Evolutionary conservation across 2,888 invertebrate genomes (phyloP).

Genomic region (Ommatoiulus sabulosus): DNA sequence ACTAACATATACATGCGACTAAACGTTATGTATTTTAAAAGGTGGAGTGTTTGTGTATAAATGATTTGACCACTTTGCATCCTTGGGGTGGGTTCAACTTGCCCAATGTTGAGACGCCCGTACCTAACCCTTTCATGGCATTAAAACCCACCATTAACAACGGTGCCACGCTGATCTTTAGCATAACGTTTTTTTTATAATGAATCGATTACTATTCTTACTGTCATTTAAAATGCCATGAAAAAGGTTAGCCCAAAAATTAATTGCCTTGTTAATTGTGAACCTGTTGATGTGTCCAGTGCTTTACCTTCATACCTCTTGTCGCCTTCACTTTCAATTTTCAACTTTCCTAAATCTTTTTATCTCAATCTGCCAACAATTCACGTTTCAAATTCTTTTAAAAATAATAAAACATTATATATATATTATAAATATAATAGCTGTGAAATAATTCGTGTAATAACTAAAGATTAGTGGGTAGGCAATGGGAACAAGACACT

Average conservation of each 20-base stretch:
- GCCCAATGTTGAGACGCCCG: not conserved
- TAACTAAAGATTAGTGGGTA: conserved; percentile 1
- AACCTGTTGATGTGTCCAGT: conserved; percentile 47
- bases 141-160: conserved; percentile 22
- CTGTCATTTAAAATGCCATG: conserved; percentile 36
- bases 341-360: conserved; percentile 47
- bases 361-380: conserved; percentile 47
- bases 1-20: not conserved
- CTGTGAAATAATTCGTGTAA: conserved; percentile 13
- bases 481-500: not conserved
- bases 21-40: not conserved
- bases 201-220: not conserved
- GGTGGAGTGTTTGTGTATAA: not conserved
- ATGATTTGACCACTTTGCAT: conserved; percentile 24
- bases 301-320: conserved; percentile 47
- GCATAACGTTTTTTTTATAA: not conserved
- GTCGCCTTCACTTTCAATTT: conserved; percentile 48
- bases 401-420: conserved; percentile 15
- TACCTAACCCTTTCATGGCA: conserved; percentile 32
- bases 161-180: not conserved
- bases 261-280: conserved; percentile 48
- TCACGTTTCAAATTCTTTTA: conserved; percentile 41
- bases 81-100: not conserved
- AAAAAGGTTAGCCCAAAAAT: conserved; percentile 12
- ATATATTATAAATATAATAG: conserved; percentile 18